Evolutionary conservation across 23 tunicate species (phyloP), one percentile per base, ranked within the genome.

Genomic region (Oikopleura dioica): DNA sequence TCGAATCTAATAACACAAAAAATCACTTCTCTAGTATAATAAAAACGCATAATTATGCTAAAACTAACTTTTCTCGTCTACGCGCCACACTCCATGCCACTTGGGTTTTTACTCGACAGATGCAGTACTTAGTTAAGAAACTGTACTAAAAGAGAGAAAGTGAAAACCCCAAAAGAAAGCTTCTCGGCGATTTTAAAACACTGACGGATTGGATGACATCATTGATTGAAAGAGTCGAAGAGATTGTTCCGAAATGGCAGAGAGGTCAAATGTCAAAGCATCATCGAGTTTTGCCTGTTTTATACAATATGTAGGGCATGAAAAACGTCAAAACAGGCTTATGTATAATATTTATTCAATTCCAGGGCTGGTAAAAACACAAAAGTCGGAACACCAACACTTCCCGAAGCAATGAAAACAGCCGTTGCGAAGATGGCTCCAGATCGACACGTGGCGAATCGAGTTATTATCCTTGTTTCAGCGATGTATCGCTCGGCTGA

Each of bases 301-400:
- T 44, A 44, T 44, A 44, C 55, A 44, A 44, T 9, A 44, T 44
- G 55, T 44, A 44, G 16, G 55, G 9, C 16, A 44, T 44, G 9
- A 9, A 44, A 9, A 44, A 16, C 55, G 16, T 9, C 55, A 9
- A 44, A 44, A n/a, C n/a, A n/a, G n/a, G n/a, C n/a, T 44, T 9
- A 16, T 16, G 55, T 9, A 44, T 9, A 44, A 44, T 44, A 44
- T 44, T 44, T 9, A 44, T 9, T 44, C 55, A 44, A 44, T 44
- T 44, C 16, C 9, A 44, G 55, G 55, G 55, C 55, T 9, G 55
- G 55, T 9, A 44, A 44, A 44, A 44, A 9, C 16, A 44, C 55
- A 44, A 44, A 44, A 44, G 55, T 44, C 55, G 55, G 55, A 44
- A 44, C 55, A 9, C 55, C 55, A 44, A 44, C 55, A 44, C 55